These are phyloP conservation scores for Eurystomus gularis DNA, from an alignment of 2,113 vertebrate species.

Conservation along the genomic window DNA sequence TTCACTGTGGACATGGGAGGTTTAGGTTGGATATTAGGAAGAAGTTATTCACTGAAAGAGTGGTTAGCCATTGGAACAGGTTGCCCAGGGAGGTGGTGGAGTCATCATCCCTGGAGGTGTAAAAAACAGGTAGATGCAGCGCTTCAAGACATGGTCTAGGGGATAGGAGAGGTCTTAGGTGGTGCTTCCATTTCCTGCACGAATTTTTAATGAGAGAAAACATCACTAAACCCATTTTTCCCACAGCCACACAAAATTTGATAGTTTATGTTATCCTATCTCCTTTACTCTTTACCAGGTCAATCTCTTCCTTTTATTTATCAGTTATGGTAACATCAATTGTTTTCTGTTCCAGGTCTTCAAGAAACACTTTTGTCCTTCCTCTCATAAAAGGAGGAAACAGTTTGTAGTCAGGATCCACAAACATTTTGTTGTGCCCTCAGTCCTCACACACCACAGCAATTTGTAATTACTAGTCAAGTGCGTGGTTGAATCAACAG, in stretches of 20 bases:
- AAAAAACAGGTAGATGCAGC: no score
- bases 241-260: accelerated
- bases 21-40: no score
- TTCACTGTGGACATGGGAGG: neutral
- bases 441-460: neutral
- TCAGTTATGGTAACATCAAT: neutral
- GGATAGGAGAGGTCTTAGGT: neutral
- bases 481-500: neutral
- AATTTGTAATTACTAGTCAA: neutral
- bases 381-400: neutral
- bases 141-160: no score
- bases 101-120: no score
- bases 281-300: neutral
- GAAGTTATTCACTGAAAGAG: no score
- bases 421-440: neutral
- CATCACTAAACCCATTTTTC: neutral
- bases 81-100: no score
- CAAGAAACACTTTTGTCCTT: neutral
- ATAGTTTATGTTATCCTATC: neutral
- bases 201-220: neutral
- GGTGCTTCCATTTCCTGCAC: neutral
- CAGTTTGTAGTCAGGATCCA: neutral
- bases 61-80: no score
- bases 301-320: neutral
- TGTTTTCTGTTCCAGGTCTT: neutral